Evolutionary conservation across 2,113 vertebrate genomes (phyloP).

Genomic region (Ardeotis arabs): DNA sequence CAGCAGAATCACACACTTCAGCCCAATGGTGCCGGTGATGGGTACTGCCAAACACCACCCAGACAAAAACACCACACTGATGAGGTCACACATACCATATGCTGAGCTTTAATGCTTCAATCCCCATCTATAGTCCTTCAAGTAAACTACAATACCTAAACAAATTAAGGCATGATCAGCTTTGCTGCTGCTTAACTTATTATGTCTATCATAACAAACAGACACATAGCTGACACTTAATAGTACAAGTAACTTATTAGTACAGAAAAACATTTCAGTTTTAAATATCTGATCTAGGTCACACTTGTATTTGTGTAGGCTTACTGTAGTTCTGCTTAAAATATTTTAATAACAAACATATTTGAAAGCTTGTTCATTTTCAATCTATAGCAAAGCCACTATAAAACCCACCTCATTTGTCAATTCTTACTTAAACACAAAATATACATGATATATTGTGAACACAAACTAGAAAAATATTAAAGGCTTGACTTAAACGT

Average conservation of each 20-base stretch:
- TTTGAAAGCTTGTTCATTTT: not conserved
- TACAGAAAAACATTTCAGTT: not conserved
- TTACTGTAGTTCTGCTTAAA: not conserved
- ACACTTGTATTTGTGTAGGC: not conserved
- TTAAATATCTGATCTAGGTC: not conserved
- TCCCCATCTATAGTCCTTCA: not conserved
- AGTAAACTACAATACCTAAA: conserved; percentile 1
- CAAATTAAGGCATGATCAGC: not conserved
- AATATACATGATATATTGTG: not conserved
- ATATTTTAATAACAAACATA: not conserved
- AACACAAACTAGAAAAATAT: not conserved
- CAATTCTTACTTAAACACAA: not conserved
- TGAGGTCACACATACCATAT: conserved; percentile 19
- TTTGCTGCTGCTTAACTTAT: not conserved
- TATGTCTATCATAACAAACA: not conserved
- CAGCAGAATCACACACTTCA: not conserved
- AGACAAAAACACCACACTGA: conserved; percentile 35
- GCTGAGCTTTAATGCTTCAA: not conserved
- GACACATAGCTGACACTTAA: not conserved
- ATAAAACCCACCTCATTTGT: not conserved
- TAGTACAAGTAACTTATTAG: not conserved
- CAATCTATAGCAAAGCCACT: not conserved
- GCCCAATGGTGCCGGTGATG: not conserved
- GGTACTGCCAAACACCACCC: conserved; percentile 15
- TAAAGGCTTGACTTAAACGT: not conserved